Base-by-base conservation (phyloP, 2,113 vertebrate genomes). In the Lepus timidus region DNA sequence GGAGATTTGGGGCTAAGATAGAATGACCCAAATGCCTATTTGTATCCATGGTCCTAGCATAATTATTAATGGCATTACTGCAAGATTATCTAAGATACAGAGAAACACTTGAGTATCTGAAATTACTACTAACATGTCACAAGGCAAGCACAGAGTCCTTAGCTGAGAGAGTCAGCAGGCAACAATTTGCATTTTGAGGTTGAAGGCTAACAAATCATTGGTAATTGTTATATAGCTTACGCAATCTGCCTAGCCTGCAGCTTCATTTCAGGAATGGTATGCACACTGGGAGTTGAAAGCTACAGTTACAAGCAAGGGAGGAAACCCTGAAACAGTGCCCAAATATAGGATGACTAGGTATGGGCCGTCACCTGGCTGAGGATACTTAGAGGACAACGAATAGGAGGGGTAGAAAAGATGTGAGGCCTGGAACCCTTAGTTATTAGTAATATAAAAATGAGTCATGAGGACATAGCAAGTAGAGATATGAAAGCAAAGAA, bases 101-200 rank as follows among this genome's bases (percentile, higher is more conserved):
- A 87, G 17, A 88, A 84, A 74, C 33, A 75, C 27, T 39, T 33
- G 17, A 90, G 27, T 23, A 36, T 62, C 49, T 65, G 29, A 79
- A 82, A 36, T 91, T 70, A 67, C 39, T 49, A 64, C 36, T 36
- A 79, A 90, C 93, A 88, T 78, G 25, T n/a, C 70, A 68, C 55
- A 79, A 82, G 33, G 25, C 16, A 67, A n/a, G 52, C 11, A 88
- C 16, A 51, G 4, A 44, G 7, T 86, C 6, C 17, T 84, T 55
- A 19, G 6, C 61, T 31, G 11, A 75, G 25, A 79, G 3, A 4
- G 0, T 58, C 31, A 61, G 31, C 27, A 44, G 33, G 14, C 64
- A 22, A 78, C 27, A 49, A 13, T 61, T 68, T n/a, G 16, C 62
- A 74, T 27, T 78, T 55, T 27, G 23, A 13, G 12, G 3, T 51